Conservation (phyloP, 2,888 invertebrate species). For the Drosophila greeni region DNA sequence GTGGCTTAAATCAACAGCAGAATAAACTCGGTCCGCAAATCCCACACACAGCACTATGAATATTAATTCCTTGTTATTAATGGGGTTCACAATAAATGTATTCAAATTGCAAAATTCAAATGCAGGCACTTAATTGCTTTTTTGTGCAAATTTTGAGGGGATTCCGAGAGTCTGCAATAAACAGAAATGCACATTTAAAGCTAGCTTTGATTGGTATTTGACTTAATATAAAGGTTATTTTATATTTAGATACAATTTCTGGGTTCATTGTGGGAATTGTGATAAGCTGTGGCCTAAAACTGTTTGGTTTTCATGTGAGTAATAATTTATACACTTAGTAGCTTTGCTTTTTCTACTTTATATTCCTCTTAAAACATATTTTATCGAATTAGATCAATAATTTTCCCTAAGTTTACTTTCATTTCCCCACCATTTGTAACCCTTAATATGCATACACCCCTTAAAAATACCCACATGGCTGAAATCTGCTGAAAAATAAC, state of each 20-base stretch:
- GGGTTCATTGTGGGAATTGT: too few relatives aligned
- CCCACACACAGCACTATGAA: conserved; percentile 6
- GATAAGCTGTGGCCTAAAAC: too few relatives aligned
- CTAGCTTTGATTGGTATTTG: too few relatives aligned
- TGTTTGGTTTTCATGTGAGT: not conserved
- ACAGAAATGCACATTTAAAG: too few relatives aligned
- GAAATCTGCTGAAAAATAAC: conserved; percentile 53
- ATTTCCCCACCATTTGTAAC: not conserved
- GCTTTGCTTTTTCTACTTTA: not conserved
- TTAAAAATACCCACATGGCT: conserved; percentile 12
- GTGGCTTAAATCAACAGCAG: conserved; percentile 9
- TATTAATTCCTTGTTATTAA: conserved; percentile 6
- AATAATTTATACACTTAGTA: not conserved
- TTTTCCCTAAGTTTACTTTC: conserved; percentile 21
- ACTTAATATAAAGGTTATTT: not conserved
- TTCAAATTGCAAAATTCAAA: conserved; percentile 2
- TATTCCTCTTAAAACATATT: too few relatives aligned
- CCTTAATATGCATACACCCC: not conserved
- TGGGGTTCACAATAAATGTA: not conserved
- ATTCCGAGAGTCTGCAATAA: not conserved
- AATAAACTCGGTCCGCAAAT: conserved; percentile 1
- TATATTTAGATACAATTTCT: not conserved
- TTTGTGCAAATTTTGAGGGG: not conserved
- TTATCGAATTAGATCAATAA: conserved; percentile 19
- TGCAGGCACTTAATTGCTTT: not conserved